These are phyloP conservation scores for Brienomyrus brachyistius DNA, from an alignment of 2,113 vertebrate species.

Conservation along the genomic window DNA sequence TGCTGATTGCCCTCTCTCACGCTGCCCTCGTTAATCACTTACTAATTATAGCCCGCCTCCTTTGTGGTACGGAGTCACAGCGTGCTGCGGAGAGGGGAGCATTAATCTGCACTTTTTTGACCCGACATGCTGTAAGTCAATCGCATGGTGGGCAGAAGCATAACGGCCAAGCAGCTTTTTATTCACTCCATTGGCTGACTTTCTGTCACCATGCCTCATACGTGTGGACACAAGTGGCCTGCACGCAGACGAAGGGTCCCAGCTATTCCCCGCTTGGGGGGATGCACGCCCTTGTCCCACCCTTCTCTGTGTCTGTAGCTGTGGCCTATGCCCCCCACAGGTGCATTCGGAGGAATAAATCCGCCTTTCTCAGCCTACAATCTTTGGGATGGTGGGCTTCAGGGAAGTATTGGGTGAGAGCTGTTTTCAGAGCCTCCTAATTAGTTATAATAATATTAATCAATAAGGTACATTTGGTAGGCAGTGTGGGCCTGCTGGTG, in stretches of 20 bases:
- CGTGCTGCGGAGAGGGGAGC: not conserved
- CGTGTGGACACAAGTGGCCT: not conserved
- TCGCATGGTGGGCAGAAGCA: not conserved
- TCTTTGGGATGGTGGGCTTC: not conserved
- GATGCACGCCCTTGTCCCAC: not conserved
- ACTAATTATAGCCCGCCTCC: slow-evolving; percentile 54
- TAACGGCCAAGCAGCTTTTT: not conserved
- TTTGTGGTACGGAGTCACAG: not conserved
- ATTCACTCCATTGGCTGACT: not conserved
- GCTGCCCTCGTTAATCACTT: slow-evolving; percentile 60
- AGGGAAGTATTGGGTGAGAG: not conserved
- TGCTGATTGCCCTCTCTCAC: slow-evolving; percentile 46
- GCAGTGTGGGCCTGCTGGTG: not conserved
- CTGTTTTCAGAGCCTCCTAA: not conserved
- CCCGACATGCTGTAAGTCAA: not conserved
- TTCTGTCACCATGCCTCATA: not conserved
- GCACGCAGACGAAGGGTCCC: too few relatives aligned
- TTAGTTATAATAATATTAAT: not conserved
- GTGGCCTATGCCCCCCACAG: not conserved
- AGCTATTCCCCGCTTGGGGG: not conserved
- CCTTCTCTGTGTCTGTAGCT: not conserved
- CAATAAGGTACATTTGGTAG: not conserved
- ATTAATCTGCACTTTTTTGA: slow-evolving; percentile 12
- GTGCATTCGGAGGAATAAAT: too few relatives aligned
- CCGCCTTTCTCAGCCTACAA: not conserved